Evolutionary conservation across 2,888 invertebrate species (phyloP).

Genomic region (Philonicus albiceps): DNA sequence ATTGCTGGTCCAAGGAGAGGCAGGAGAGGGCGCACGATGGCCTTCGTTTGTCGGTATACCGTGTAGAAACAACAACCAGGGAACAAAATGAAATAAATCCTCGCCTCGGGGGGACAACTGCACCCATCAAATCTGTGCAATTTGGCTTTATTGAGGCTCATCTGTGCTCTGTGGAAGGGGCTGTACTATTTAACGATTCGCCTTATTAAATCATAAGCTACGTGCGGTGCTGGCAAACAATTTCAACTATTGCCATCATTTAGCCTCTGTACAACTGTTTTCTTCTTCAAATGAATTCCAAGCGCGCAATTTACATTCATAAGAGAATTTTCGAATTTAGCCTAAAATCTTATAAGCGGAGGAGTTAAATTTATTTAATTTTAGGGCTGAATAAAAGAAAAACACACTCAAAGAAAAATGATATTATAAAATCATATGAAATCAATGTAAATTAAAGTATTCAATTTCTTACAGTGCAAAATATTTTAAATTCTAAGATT

Average conservation of each 20-base stretch:
- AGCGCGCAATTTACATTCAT: neutral
- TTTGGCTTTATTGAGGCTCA: conserved; percentile 41
- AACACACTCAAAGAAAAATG: too few species aligned
- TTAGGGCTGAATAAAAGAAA: too few species aligned
- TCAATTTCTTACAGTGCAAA: too few species aligned
- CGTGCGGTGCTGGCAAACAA: neutral
- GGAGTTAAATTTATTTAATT: too few species aligned
- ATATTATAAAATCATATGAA: too few species aligned
- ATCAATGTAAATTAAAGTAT: too few species aligned
- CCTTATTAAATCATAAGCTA: neutral
- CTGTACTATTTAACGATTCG: neutral
- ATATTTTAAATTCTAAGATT: too few species aligned
- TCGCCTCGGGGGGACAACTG: conserved; percentile 42
- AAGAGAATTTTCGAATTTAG: too few species aligned
- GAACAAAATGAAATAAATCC: conserved; percentile 45
- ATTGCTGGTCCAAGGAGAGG: conserved; percentile 46
- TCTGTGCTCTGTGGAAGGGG: neutral
- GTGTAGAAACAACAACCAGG: conserved; percentile 42
- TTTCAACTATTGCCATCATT: neutral
- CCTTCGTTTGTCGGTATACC: conserved; percentile 40
- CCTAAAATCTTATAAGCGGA: too few species aligned
- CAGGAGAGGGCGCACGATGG: conserved; percentile 43
- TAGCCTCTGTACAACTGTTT: neutral
- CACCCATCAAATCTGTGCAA: conserved; percentile 45
- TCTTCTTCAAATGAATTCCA: neutral